A percentile compares a stretch with the other conserved stretches of the same genome.
phyloP scores from a whole-genome alignment of 2,888 invertebrate species.

The Agelastica alni region DNA sequence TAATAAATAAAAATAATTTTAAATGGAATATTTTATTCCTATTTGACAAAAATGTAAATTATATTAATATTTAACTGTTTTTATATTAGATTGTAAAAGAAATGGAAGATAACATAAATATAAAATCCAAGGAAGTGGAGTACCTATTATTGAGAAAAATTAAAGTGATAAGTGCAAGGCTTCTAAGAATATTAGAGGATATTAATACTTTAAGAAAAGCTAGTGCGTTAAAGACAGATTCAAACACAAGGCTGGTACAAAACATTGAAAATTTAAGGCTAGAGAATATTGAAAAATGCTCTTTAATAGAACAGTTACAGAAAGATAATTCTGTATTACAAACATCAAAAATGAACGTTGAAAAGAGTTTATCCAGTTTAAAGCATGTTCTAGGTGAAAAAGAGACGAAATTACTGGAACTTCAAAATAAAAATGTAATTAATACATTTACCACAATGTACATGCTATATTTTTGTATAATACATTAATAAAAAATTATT shows the following conservation, averaged over 20 bases:
- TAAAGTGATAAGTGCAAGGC: conserved; percentile 33
- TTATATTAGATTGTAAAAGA: conserved; percentile 26
- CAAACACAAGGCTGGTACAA: conserved; percentile 41
- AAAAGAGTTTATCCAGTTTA: conserved; percentile 41
- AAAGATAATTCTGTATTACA: conserved; percentile 44
- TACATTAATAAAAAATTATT: no score
- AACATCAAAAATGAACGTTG: conserved; percentile 37
- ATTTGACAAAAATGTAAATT: no score
- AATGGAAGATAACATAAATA: conserved; percentile 21
- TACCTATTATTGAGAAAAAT: conserved; percentile 32
- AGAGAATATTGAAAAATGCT: conserved; percentile 44
- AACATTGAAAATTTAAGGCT: conserved; percentile 47
- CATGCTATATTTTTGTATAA: no score
- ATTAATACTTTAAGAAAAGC: conserved; percentile 45
- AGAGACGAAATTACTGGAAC: conserved; percentile 37
- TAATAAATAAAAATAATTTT: no score
- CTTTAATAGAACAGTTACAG: conserved; percentile 43
- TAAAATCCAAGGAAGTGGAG: conserved; percentile 28
- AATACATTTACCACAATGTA: not conserved
- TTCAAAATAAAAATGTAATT: conserved; percentile 47
- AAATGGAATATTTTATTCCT: no score
- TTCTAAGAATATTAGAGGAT: conserved; percentile 42
- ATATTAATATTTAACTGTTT: no score
- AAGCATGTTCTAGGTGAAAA: conserved; percentile 34
- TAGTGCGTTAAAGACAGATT: conserved; percentile 41